Conservation (phyloP, 2,888 invertebrate species). For the Schizaphis graminum region DNA sequence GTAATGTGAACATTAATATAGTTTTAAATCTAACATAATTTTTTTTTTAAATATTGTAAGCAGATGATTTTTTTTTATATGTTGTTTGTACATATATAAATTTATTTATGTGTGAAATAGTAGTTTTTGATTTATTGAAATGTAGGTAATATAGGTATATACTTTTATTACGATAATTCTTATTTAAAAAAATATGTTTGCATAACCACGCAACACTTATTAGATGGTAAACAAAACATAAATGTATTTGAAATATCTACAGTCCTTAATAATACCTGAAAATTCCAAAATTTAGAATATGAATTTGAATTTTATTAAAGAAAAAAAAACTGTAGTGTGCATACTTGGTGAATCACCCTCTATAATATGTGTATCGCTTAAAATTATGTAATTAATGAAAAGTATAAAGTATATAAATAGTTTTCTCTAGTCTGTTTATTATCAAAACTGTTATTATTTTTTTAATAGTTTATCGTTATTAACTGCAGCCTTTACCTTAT, state of each 20-base stretch:
- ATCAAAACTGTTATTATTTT: slow-evolving; percentile 1
- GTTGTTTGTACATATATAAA: neutral
- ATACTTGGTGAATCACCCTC: neutral
- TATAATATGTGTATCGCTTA: neutral
- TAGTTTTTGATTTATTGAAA: neutral
- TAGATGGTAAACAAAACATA: neutral
- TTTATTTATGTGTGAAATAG: neutral
- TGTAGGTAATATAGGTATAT: neutral
- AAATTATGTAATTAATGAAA: slow-evolving; percentile 2
- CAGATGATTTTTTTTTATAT: neutral
- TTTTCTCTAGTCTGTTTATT: neutral
- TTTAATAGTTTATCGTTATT: slow-evolving; percentile 9
- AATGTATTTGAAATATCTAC: neutral
- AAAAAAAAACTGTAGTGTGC: accelerated
- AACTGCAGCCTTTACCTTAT: slow-evolving; percentile 5
- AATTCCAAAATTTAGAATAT: neutral
- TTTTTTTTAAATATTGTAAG: neutral
- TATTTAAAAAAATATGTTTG: neutral
- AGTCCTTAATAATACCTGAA: neutral
- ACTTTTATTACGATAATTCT: neutral
- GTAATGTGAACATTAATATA: neutral
- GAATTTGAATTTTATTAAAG: neutral
- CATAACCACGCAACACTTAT: neutral
- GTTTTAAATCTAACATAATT: neutral
- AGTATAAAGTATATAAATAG: neutral